Evolutionary conservation across 2,113 vertebrate genomes (phyloP), one percentile per base, ranked within the genome.

Genomic region (Columba livia): DNA sequence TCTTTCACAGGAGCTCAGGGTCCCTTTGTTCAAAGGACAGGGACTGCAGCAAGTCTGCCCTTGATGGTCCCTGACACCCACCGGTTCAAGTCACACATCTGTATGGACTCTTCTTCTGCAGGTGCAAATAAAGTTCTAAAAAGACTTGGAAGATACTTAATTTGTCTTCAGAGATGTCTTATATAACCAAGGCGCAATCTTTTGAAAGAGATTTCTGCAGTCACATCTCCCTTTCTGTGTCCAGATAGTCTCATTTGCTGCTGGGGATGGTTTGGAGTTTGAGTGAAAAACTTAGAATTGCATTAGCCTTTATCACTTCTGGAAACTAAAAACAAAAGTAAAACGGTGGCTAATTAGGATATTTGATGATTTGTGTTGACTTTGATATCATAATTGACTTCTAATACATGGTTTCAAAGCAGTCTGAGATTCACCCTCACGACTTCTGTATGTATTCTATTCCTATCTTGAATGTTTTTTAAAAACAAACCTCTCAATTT

Each of bases 351-450:
- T 94, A 96, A 96, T 94, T 53, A 90, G 86, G 36, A 5, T 89
- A 94, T 92, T 93, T 95, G 62, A 75, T 89, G 79, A 61, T 72
- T 95, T 88, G 64, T 58, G 32, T 50, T 69, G 81, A 88, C 90
- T 94, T 97, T 88, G 79, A 92, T 93, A 78, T 77, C 74, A 83
- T 79, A 91, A 66, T 47, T 80, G 79, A 88, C 78, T 67, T 81
- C 38, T 72, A 65, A 28, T n/a, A 38, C 4, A 3, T 31, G 21
- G 18, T 80, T 90, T 91, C 54, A 93, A 58, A 85, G 85, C 29
- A 65, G 29, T 28, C 62, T 90, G 85, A 93, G 85, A 87, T 93
- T 88, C 67, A 92, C 77, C 66, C 56, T 90, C 53, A 21, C 6
- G 16, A 85, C 90, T 95, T 69, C 80, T 87, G 48, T 70, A 71